Conservation (phyloP, 2,888 invertebrate genomes). For the Calephelis perditalis region DNA sequence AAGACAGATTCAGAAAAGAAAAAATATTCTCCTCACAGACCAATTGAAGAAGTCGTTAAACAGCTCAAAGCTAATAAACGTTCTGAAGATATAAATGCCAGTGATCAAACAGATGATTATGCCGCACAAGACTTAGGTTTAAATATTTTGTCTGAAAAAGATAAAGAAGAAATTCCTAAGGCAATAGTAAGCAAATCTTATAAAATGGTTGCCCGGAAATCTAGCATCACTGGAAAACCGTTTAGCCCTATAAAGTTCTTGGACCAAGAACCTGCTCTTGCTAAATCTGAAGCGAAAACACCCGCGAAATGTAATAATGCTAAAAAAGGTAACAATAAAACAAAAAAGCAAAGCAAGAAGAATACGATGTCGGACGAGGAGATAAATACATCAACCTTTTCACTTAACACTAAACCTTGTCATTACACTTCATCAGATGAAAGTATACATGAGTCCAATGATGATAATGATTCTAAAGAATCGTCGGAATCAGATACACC, state of each 20-base stretch:
- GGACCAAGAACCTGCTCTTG: slow-evolving; percentile 46
- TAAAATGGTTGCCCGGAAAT: slow-evolving; percentile 74
- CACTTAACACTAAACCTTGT: slow-evolving; percentile 53
- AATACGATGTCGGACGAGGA: slow-evolving; percentile 59
- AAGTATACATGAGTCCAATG: slow-evolving; percentile 65
- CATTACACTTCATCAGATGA: slow-evolving; percentile 67
- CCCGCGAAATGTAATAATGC: slow-evolving; percentile 32
- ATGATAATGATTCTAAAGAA: slow-evolving; percentile 63
- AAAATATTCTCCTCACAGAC: slow-evolving; percentile 67
- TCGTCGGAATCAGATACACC: slow-evolving; percentile 59
- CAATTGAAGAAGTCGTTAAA: slow-evolving; percentile 71
- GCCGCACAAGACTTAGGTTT: slow-evolving; percentile 36
- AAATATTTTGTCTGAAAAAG: slow-evolving; percentile 37
- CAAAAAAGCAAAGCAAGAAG: slow-evolving; percentile 52
- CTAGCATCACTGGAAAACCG: slow-evolving; percentile 71
- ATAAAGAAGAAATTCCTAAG: slow-evolving; percentile 53
- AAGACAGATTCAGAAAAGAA: slow-evolving; percentile 64
- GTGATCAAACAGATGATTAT: slow-evolving; percentile 34
- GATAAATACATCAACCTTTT: slow-evolving; percentile 62
- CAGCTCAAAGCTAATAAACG: slow-evolving; percentile 64
- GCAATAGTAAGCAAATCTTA: slow-evolving; percentile 70
- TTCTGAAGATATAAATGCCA: slow-evolving; percentile 51
- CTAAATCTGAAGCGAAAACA: slow-evolving; percentile 40
- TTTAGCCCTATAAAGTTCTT: slow-evolving; percentile 66
- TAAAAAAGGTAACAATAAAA: slow-evolving; percentile 46